These are phyloP conservation scores for Aporophyla lueneburgensis DNA, from an alignment of 2,888 invertebrate genomes.

Conservation along the genomic window DNA sequence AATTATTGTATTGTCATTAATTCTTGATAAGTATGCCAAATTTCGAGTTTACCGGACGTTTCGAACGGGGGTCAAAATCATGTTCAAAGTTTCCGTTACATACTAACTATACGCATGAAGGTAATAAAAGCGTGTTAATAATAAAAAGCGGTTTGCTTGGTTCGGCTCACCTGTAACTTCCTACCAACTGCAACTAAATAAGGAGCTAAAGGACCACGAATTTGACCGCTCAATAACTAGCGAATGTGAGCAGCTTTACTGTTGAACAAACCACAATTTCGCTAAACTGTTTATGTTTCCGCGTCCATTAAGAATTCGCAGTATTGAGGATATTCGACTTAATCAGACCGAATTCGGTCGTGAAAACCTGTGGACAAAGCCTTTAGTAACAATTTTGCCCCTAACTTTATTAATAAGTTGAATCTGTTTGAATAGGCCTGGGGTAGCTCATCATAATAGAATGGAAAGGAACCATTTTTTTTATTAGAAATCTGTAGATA, in stretches of 20 bases:
- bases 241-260: neutral
- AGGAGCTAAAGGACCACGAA: neutral
- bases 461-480: too few species aligned
- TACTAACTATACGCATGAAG: too few species aligned
- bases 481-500: too few species aligned
- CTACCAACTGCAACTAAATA: neutral
- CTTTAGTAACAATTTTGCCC: neutral
- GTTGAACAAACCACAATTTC: neutral
- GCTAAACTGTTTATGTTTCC: neutral
- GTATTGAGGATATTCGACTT: neutral
- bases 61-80: too few species aligned
- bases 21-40: too few species aligned
- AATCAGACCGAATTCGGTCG: neutral
- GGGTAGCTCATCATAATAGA: constrained; percentile 11
- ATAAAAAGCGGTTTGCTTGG: neutral
- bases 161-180: neutral
- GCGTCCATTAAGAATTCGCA: neutral
- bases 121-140: too few species aligned
- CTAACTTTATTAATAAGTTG: constrained; percentile 22
- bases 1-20: too few species aligned
- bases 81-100: too few species aligned
- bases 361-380: neutral
- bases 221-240: neutral
- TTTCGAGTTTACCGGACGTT: too few species aligned
- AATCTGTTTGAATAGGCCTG: constrained; percentile 10